Conservation (phyloP, 1,140 invertebrate species). For the Prorops nasuta region DNA sequence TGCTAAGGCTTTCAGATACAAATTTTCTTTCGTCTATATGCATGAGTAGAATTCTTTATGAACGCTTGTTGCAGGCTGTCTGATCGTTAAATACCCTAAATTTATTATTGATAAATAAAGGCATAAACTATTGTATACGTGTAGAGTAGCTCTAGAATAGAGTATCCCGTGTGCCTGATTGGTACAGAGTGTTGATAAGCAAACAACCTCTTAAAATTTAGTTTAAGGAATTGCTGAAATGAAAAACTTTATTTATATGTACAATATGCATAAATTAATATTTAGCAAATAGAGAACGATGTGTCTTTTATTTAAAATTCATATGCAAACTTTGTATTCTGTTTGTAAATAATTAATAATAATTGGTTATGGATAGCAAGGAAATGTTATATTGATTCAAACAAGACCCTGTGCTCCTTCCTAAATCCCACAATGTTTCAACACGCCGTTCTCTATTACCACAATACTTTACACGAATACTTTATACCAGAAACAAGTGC, state of each 20-base stretch:
- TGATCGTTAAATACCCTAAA: slow-evolving; percentile 40
- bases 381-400: slow-evolving; percentile 46
- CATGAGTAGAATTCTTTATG: slow-evolving; percentile 48
- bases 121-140: too few relatives aligned
- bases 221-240: too few relatives aligned
- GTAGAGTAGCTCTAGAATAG: too few relatives aligned
- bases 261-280: too few relatives aligned
- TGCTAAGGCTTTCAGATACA: too few relatives aligned
- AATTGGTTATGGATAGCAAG: slow-evolving; percentile 42
- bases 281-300: slow-evolving; percentile 47
- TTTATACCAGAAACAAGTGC: too few relatives aligned
- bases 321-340: slow-evolving; percentile 39
- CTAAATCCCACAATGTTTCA: slow-evolving; percentile 30
- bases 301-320: slow-evolving; percentile 33
- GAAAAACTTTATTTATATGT: too few relatives aligned
- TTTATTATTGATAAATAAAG: too few relatives aligned
- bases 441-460: slow-evolving; percentile 45
- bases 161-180: too few relatives aligned
- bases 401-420: slow-evolving; percentile 38
- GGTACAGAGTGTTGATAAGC: too few relatives aligned
- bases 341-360: slow-evolving; percentile 44
- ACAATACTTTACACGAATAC: slow-evolving; percentile 15
- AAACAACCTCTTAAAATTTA: too few relatives aligned
- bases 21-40: too few relatives aligned
- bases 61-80: slow-evolving; percentile 42